phyloP scores from a whole-genome alignment of 1,140 invertebrate species.

The Sarcophaga bullata region DNA sequence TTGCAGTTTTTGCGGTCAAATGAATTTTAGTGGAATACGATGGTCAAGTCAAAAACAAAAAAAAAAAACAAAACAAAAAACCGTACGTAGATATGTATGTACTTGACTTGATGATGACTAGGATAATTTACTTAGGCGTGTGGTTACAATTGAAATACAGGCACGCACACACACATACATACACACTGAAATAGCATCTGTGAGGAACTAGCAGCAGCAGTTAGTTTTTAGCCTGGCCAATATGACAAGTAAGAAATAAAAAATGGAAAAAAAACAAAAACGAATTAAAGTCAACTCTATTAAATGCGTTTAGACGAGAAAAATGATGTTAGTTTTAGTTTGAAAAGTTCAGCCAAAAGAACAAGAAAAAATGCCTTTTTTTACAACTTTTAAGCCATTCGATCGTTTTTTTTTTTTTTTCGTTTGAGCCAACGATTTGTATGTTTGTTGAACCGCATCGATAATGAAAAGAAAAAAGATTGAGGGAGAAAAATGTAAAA shows the following conservation, averaged over 20 bases:
- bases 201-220: background rate
- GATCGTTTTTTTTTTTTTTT: background rate
- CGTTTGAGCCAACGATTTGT: slow-evolving; percentile 6
- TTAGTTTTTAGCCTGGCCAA: background rate
- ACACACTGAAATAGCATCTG: background rate
- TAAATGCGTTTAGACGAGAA: slow-evolving; percentile 24
- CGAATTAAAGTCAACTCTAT: background rate
- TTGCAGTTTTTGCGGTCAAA: slow-evolving; percentile 26
- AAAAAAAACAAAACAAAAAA: too few relatives aligned
- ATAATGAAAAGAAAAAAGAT: background rate
- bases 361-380: background rate
- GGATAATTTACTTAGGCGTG: slow-evolving; percentile 21
- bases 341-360: background rate
- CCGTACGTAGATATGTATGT: background rate
- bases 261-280: background rate
- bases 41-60: background rate
- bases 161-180: background rate
- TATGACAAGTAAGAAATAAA: background rate
- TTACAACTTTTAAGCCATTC: background rate
- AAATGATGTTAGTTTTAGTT: slow-evolving; percentile 23
- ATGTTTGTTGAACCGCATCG: background rate
- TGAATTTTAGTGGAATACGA: background rate
- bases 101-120: slow-evolving; percentile 21
- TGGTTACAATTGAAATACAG: slow-evolving; percentile 4
- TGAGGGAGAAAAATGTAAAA: background rate